phyloP scores from a whole-genome alignment of 2,888 invertebrate genomes.

The Adineta ricciae region DNA sequence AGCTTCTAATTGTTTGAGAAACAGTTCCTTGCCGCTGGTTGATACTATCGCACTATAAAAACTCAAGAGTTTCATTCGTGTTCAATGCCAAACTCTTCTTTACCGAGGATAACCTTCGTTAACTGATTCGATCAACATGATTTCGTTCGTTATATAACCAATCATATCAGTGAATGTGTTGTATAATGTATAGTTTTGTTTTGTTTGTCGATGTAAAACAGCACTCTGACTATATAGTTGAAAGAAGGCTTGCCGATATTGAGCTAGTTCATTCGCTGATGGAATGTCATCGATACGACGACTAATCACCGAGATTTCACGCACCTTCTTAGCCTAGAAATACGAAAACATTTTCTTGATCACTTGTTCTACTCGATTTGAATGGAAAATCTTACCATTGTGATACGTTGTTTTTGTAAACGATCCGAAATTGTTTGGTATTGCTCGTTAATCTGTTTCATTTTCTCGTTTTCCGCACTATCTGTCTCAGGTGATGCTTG shows the following conservation, averaged over 20 bases:
- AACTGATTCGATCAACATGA: conserved; percentile 53
- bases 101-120: conserved; percentile 50
- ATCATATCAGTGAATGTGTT: conserved; percentile 89
- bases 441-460: conserved; percentile 46
- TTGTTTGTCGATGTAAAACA: conserved; percentile 87
- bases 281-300: conserved; percentile 83
- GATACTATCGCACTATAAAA: conserved; percentile 68
- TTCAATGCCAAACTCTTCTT: too few relatives aligned
- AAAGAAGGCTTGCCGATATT: conserved; percentile 86
- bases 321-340: conserved; percentile 53
- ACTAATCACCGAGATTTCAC: conserved; percentile 57
- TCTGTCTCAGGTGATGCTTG: conserved; percentile 41
- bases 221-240: conserved; percentile 79
- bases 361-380: background rate
- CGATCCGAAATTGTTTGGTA: conserved; percentile 48
- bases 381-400: conserved; percentile 40
- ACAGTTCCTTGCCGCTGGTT: conserved; percentile 69
- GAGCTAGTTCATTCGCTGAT: conserved; percentile 77
- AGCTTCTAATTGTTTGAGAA: conserved; percentile 75
- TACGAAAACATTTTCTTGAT: too few relatives aligned
- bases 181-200: conserved; percentile 88
- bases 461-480: conserved; percentile 47
- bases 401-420: conserved; percentile 47
- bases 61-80: background rate
- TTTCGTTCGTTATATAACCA: conserved; percentile 78